These are phyloP conservation scores for Morphnarchus princeps DNA, from an alignment of 2,113 vertebrate genomes.

Conservation along the genomic window DNA sequence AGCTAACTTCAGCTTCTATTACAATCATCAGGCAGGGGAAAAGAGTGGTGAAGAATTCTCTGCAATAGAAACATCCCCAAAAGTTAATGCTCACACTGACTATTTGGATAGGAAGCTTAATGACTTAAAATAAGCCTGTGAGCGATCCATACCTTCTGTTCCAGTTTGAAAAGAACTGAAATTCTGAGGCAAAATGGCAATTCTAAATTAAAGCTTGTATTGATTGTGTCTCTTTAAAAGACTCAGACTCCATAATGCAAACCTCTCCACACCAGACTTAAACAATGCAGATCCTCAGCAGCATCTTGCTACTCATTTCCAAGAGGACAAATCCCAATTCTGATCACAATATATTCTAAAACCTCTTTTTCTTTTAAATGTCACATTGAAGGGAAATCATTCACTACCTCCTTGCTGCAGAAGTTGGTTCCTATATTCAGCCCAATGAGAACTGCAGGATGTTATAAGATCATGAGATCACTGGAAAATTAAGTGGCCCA, in stretches of 20 bases:
- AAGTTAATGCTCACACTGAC: not conserved
- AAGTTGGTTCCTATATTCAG: not conserved
- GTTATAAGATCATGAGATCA: not conserved
- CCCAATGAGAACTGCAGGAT: not conserved
- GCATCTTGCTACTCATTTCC: not conserved
- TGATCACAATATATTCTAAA: not conserved
- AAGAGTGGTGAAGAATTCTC: not conserved
- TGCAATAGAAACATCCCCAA: slow-evolving; percentile 4
- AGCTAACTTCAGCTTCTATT: slow-evolving; percentile 45
- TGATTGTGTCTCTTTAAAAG: slow-evolving; percentile 13
- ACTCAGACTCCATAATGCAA: not conserved
- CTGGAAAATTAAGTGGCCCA: not conserved
- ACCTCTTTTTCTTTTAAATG: not conserved
- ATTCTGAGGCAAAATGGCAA: not conserved
- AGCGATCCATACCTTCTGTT: slow-evolving; percentile 9
- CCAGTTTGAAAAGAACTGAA: not conserved
- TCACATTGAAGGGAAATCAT: not conserved
- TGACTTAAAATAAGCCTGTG: slow-evolving; percentile 39
- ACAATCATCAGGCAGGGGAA: not conserved
- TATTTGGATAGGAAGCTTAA: slow-evolving; percentile 26
- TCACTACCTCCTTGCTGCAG: not conserved
- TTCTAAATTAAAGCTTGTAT: slow-evolving; percentile 26
- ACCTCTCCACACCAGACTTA: not conserved
- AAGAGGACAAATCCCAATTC: not conserved
- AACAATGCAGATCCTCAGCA: not conserved